A percentile compares a stretch with the other conserved stretches of the same genome.
Evolutionary conservation across 2,888 invertebrate species (phyloP).

Genomic region (Phortica magna): DNA sequence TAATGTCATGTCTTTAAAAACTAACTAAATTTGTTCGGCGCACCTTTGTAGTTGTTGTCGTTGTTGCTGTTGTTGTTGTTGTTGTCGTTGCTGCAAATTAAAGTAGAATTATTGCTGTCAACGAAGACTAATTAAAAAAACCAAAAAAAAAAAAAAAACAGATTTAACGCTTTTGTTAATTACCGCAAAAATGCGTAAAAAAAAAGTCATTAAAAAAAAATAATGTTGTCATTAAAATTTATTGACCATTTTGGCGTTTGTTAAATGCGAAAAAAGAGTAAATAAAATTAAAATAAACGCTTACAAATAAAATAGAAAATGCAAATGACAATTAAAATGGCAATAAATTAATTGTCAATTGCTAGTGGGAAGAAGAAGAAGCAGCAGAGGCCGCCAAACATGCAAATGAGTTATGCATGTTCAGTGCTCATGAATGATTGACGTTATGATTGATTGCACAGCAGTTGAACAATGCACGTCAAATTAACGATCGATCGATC

Average conservation of each 20-base stretch:
- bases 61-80: neutral
- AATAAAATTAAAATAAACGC: neutral
- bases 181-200: neutral
- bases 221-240: neutral
- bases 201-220: neutral
- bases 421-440: too few species aligned
- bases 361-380: constrained; percentile 11
- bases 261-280: neutral
- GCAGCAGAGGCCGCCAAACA: constrained; percentile 40
- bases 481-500: too few species aligned
- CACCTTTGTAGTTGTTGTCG: constrained; percentile 3
- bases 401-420: too few species aligned
- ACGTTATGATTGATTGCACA: too few species aligned
- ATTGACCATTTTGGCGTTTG: neutral
- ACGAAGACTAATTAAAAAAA: neutral
- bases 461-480: too few species aligned
- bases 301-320: neutral
- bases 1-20: neutral
- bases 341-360: too few species aligned
- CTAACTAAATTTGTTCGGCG: neutral
- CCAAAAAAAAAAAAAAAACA: neutral
- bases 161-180: neutral
- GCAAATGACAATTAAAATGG: too few species aligned
- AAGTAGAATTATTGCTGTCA: neutral
- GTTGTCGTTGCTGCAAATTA: neutral